Base-by-base conservation (phyloP, 1,140 invertebrate species). In the Drosophila funebris region DNA sequence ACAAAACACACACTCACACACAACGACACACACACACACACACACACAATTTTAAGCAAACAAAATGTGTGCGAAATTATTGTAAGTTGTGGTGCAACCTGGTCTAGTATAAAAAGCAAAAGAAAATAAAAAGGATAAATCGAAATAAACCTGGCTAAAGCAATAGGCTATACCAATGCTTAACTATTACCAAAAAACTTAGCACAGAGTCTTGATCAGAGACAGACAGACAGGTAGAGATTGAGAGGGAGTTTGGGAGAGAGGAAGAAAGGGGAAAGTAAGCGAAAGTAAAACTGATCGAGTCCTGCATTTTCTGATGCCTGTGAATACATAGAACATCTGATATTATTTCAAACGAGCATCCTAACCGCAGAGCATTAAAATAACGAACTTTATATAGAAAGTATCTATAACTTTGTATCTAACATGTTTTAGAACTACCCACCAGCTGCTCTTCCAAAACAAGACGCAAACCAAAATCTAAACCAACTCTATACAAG, bases 371-470 rank as follows among this genome's bases (percentile, higher is more conserved):
- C 54, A 57, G 27, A 54, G 14, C 54, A 66, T 46, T 56, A n/a
- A 37, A 39, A 7, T 27, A n/a, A n/a, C n/a, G n/a, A 44, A 43
- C 39, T 46, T 44, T 20, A 20, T 18, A 46, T 46, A 33, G 18
- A 22, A 57, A 41, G 54, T 67, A 46, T 58, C 53, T 68, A 39
- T 36, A 60, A 66, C 60, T 52, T 67, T 62, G 54, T 61, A 66
- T 64, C 48, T 52, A 50, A 69, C 53, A 39, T 24, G 43, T 62
- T 64, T 74, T 53, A 77, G 66, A 78, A 78, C 70, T 81, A 77
- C 67, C 82, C 82, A 87, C 83, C 82, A 87, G 77, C 74, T 72
- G 82, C 81, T 85, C 81, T 85, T 81, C 62, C 82, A 71, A 44
- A 46, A 36, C 60, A 76, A 76, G 73, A 79, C 14, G 73, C 66